Percentiles rank a stretch among this genome's conserved stretches.
These are phyloP conservation scores for Ectropis crepuscularia DNA, from an alignment of 2,888 invertebrate species.

Conservation along the genomic window DNA sequence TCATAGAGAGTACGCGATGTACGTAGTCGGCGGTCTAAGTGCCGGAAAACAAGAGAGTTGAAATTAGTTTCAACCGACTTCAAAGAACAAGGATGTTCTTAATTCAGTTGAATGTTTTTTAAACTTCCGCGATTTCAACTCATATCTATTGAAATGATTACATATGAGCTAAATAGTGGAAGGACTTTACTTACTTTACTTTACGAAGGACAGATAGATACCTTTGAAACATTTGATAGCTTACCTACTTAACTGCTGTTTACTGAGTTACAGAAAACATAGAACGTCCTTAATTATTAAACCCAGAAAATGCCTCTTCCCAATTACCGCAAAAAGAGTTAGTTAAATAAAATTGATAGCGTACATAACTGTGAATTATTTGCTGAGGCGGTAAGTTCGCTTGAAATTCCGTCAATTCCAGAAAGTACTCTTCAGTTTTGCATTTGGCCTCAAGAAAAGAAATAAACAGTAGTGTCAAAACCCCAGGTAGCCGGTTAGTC, in stretches of 20 bases:
- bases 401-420: constrained; percentile 3
- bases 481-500: constrained; percentile 22
- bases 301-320: too few relatives aligned
- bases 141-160: too few relatives aligned
- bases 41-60: constrained; percentile 31
- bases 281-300: too few relatives aligned
- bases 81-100: too few relatives aligned
- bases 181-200: too few relatives aligned
- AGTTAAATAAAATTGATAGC: background rate
- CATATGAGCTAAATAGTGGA: too few relatives aligned
- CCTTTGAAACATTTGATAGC: too few relatives aligned
- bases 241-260: too few relatives aligned
- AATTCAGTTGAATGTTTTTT: too few relatives aligned
- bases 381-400: constrained; percentile 17
- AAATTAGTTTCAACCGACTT: background rate
- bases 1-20: constrained; percentile 45
- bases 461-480: constrained; percentile 21
- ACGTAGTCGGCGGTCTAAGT: constrained; percentile 37
- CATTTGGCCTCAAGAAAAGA: constrained; percentile 15
- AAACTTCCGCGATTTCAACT: too few relatives aligned
- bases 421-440: constrained; percentile 14
- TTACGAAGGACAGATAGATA: too few relatives aligned
- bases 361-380: background rate
- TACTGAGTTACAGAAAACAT: too few relatives aligned
- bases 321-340: background rate